Evolutionary conservation across 1,140 invertebrate species (phyloP), one percentile per base, ranked within the genome.

Genomic region (Polypedilum pembai): DNA sequence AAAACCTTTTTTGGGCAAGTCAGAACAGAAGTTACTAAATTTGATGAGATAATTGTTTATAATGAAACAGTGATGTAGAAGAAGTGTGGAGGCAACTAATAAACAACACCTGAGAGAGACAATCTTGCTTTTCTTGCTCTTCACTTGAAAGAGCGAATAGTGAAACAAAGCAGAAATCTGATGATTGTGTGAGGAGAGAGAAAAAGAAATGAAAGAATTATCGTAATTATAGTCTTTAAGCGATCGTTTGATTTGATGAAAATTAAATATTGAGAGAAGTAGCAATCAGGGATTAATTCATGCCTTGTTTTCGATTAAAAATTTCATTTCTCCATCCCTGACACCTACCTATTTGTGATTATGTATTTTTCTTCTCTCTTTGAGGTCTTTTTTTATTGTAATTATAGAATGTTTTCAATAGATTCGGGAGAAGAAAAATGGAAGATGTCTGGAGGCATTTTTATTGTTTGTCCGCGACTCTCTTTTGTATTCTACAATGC

Each of bases 31-130:
- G 18, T 69, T 8, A 18, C 17, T 8, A 20, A 69, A 18, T 18
- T 69, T 69, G 65, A 69, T 69, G 65, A 69, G 65, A 69, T 69
- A 69, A 69, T 69, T 69, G 65, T 69, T 69, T 69, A 69, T 69
- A 69, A 69, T 69, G 65, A 69, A 20, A 20, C 65, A 20, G 20
- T 18, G 24, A 33, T 33, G 24, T 3, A 33, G 24, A 33, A 69
- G 65, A 69, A 69, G 65, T 69, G 15, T 18, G 15, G 17, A 69
- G 1, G 45, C 45, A 56, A 69, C 20, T 69, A 20, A 69, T 69
- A 69, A 56, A 56, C 24, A 33, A 33, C 45, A 56, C 45, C n/a
- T 15, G 12, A 15, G n/a, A 56, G 45, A n/a, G n/a, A 56, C 45
- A 56, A 56, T 56, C n/a, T n/a, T 56, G n/a, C 15, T 45, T 15